These are phyloP conservation scores for Motacilla alba DNA, from an alignment of 2,113 vertebrate species.

Conservation along the genomic window DNA sequence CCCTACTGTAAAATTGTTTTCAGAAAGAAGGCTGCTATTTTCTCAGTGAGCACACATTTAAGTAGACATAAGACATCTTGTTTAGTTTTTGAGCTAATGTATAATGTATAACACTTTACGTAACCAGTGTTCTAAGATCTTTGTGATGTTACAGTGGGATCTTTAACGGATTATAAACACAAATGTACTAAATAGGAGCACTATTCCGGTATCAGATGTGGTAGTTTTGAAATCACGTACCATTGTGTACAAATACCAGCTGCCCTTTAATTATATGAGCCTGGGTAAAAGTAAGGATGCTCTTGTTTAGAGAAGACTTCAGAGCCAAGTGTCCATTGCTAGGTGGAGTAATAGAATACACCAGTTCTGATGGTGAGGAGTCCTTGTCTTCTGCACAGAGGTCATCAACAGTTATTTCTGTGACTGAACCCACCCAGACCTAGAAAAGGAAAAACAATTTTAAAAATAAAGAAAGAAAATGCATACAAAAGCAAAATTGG, in stretches of 20 bases:
- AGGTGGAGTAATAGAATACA: conserved; percentile 81
- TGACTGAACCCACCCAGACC: conserved; percentile 88
- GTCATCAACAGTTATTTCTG: conserved; percentile 78
- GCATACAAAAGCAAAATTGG: not conserved
- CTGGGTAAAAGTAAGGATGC: conserved; percentile 87
- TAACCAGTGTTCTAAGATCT: not conserved
- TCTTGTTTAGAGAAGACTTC: conserved; percentile 76
- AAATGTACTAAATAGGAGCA: not conserved
- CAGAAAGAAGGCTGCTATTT: not conserved
- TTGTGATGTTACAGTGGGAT: not conserved
- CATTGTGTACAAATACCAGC: conserved; percentile 85
- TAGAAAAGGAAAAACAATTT: conserved; percentile 45
- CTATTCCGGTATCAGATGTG: not conserved
- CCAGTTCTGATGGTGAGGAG: conserved; percentile 73
- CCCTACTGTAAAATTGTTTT: not conserved
- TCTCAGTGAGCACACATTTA: not conserved
- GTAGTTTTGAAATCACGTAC: conserved; percentile 66
- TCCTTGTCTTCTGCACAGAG: conserved; percentile 82
- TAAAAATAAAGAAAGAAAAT: not conserved
- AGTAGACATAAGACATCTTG: not conserved
- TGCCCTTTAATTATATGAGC: conserved; percentile 79
- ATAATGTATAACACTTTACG: not conserved
- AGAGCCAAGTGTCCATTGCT: conserved; percentile 86
- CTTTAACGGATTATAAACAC: not conserved
- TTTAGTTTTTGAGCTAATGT: not conserved